These are phyloP conservation scores for Nibea albiflora DNA, from an alignment of 2,113 vertebrate species.

Conservation along the genomic window DNA sequence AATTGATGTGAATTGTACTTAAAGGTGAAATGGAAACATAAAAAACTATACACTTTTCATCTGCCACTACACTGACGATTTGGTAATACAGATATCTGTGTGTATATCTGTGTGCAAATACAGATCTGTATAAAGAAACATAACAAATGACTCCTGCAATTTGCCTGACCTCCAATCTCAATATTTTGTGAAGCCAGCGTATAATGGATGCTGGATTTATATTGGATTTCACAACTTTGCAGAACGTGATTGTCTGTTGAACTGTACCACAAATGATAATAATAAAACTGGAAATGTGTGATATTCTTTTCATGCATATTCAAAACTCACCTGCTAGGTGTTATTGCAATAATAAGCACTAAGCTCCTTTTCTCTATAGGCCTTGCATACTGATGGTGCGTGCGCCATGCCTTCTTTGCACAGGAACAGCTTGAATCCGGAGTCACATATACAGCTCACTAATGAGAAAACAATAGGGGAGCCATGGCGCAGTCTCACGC, in stretches of 20 bases:
- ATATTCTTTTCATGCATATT: slow-evolving; percentile 77
- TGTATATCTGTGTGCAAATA: not conserved
- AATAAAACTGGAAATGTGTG: slow-evolving; percentile 67
- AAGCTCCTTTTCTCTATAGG: slow-evolving; percentile 65
- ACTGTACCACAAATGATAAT: slow-evolving; percentile 59
- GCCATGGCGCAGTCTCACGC: slow-evolving; percentile 64
- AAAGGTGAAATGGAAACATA: not conserved
- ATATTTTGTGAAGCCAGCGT: slow-evolving; percentile 11
- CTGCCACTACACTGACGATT: not conserved
- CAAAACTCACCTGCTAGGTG: slow-evolving; percentile 78
- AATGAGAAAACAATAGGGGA: slow-evolving; percentile 81
- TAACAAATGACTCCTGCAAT: not conserved
- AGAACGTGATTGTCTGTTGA: slow-evolving; percentile 49
- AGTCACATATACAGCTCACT: slow-evolving; percentile 72
- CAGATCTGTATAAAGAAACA: not conserved
- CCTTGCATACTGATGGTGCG: slow-evolving; percentile 69
- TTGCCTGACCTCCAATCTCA: slow-evolving; percentile 21
- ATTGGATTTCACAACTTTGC: slow-evolving; percentile 59
- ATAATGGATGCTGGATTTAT: slow-evolving; percentile 22
- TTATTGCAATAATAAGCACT: slow-evolving; percentile 75
- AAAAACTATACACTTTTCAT: not conserved
- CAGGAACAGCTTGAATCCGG: slow-evolving; percentile 73
- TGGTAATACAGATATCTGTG: not conserved
- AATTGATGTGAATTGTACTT: not conserved
- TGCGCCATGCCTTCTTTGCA: slow-evolving; percentile 45